Evolutionary conservation across 2,888 invertebrate genomes (phyloP), one percentile per base, ranked within the genome.

Genomic region (Andrena haemorrhoa): DNA sequence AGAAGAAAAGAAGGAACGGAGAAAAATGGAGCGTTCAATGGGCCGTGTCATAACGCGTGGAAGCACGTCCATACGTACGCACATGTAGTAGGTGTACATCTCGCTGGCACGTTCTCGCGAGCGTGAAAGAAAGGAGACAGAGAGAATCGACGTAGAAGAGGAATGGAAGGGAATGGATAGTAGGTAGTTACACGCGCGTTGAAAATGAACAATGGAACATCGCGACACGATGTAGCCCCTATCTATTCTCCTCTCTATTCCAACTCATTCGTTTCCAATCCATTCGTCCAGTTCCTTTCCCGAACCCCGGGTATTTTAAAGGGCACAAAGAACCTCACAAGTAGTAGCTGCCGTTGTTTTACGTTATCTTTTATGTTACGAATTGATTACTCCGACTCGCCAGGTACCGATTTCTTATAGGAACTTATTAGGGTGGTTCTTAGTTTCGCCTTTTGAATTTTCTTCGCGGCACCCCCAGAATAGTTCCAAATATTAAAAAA

Each of bases 11-110:
- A 49, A 41, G 61, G 41, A 61, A 35, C 71, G 65, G 71, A 79
- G 79, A 73, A 77, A 86, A 84, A 79, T 87, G 71, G 85, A 74
- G 86, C 81, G 87, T 89, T 90, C 89, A 88, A 90, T 90, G 88
- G 87, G 65, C 89, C 87, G 87, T 89, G 33, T 58, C 73, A 69
- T 66, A 83, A 63, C 75, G 77, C 82, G 66, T 73, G 66, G 65
- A 74, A 80, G 33, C 58, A 26, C 33, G 33, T 61, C 26, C 51
- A 2, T 51, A 58, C 29, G 26, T 58, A 29, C 41, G 41, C 41
- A 41, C 41, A 41, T 41, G 41, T 41, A 41, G 41, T 41, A 12
- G 41, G 41, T 41, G 16, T 16, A 41, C 16, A 41, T 41, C 61
- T 61, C 61, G 33, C 61, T 8, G 26, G 33, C 61, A 20, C 60